phyloP scores from a whole-genome alignment of 2,113 vertebrate genomes.

The Mustela nigripes region DNA sequence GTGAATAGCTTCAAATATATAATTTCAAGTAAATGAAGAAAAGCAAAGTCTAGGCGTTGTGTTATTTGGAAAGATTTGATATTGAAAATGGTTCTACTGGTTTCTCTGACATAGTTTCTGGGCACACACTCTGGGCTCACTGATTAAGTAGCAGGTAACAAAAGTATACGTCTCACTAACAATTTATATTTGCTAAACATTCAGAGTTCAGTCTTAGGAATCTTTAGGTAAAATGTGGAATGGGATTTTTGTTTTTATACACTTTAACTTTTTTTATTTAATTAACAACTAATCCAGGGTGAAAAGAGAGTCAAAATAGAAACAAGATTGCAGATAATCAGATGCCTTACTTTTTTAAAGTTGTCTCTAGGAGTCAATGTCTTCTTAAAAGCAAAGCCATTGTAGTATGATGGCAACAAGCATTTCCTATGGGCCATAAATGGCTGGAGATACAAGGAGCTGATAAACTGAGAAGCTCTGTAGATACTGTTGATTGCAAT shows the following conservation, averaged over 20 bases:
- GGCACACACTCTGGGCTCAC: not conserved
- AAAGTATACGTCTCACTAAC: not conserved
- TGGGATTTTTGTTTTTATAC: constrained; percentile 38
- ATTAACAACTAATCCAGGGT: constrained; percentile 42
- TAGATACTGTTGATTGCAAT: not conserved
- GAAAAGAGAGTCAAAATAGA: constrained; percentile 37
- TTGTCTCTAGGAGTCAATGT: not conserved
- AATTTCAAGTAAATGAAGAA: constrained; percentile 50
- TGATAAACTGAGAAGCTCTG: not conserved
- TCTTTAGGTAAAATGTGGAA: not conserved
- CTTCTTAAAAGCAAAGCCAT: constrained; percentile 7
- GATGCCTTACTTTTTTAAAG: not conserved
- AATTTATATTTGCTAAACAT: not conserved
- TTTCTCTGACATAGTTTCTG: not conserved
- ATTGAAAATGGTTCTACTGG: not conserved
- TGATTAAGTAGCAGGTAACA: not conserved
- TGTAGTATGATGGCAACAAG: not conserved
- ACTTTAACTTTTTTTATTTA: constrained; percentile 51
- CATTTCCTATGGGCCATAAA: constrained; percentile 12
- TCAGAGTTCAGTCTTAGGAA: not conserved
- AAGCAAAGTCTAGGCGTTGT: not conserved
- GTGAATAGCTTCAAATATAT: constrained; percentile 15
- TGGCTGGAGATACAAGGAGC: not conserved
- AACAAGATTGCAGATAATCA: constrained; percentile 16
- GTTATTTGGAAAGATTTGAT: constrained; percentile 32